Conservation (phyloP, 2,113 vertebrate genomes). For the Calyptomena viridis region DNA sequence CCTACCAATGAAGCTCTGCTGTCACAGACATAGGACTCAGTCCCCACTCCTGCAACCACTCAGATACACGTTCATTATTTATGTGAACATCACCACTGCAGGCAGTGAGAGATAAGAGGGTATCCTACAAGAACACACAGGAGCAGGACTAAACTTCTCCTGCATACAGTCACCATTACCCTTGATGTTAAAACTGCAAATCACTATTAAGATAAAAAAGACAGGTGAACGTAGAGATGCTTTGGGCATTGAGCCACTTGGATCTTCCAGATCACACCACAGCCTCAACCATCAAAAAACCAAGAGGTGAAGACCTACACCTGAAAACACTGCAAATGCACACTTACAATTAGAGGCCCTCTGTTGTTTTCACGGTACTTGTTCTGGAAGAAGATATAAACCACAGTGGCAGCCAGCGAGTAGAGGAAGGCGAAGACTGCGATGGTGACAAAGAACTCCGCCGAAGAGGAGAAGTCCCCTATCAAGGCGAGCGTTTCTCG, state of each 20-base stretch:
- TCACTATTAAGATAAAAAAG: not conserved
- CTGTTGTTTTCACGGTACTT: conserved; percentile 94
- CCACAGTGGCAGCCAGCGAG: conserved; percentile 88
- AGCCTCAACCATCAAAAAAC: not conserved
- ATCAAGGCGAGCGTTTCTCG: conserved; percentile 85
- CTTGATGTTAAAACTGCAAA: not conserved
- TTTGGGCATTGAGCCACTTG: not conserved
- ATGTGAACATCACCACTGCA: not conserved
- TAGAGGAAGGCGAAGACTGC: conserved; percentile 97
- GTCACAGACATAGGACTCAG: not conserved
- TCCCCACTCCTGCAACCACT: not conserved
- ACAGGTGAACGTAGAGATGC: not conserved
- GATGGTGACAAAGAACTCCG: conserved; percentile 96
- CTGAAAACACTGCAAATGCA: not conserved
- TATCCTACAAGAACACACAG: not conserved
- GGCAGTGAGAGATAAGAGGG: not conserved
- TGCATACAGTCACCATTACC: not conserved
- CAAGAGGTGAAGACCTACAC: rapidly evolving
- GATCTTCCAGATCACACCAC: not conserved
- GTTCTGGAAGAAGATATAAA: conserved; percentile 97
- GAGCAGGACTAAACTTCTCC: not conserved
- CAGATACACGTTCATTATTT: not conserved
- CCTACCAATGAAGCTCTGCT: not conserved
- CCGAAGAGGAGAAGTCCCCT: conserved; percentile 96
- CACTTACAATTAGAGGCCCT: conserved; percentile 92